Percentiles rank a stretch among this genome's conserved stretches.
These are phyloP conservation scores for Denticeps clupeoides DNA, from an alignment of 2,797 vertebrate species.

Conservation along the genomic window DNA sequence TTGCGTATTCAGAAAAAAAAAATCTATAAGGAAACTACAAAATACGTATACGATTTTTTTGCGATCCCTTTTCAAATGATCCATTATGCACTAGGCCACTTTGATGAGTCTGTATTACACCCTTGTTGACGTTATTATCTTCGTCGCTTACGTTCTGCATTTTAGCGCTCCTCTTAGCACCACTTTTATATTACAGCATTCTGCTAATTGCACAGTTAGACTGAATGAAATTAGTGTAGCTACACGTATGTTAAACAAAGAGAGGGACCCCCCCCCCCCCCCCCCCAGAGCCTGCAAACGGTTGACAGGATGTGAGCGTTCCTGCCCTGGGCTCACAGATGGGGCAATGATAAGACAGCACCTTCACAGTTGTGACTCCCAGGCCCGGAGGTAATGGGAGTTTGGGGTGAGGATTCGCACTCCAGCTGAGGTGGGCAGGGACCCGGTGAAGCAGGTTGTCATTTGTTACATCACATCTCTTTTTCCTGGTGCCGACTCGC, in stretches of 20 bases:
- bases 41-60: too few species aligned
- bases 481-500: slow-evolving; percentile 31
- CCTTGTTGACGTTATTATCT: neutral
- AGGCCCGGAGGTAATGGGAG: slow-evolving; percentile 41
- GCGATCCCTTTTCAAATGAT: too few species aligned
- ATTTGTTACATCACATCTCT: too few species aligned
- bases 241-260: too few species aligned
- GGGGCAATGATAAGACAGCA: slow-evolving; percentile 54
- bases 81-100: too few species aligned
- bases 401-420: slow-evolving; percentile 48
- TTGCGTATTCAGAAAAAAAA: too few species aligned
- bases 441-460: neutral
- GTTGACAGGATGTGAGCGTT: slow-evolving; percentile 30
- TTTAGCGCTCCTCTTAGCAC: neutral
- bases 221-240: too few species aligned
- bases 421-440: slow-evolving; percentile 37
- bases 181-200: neutral
- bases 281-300: too few species aligned
- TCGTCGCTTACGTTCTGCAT: neutral
- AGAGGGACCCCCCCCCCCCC: too few species aligned
- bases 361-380: slow-evolving; percentile 59
- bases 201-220: too few species aligned
- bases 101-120: neutral
- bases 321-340: slow-evolving; percentile 55
- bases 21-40: too few species aligned